Base-by-base conservation (phyloP, 2,797 vertebrate genomes). In the Anas bahamensis region DNA sequence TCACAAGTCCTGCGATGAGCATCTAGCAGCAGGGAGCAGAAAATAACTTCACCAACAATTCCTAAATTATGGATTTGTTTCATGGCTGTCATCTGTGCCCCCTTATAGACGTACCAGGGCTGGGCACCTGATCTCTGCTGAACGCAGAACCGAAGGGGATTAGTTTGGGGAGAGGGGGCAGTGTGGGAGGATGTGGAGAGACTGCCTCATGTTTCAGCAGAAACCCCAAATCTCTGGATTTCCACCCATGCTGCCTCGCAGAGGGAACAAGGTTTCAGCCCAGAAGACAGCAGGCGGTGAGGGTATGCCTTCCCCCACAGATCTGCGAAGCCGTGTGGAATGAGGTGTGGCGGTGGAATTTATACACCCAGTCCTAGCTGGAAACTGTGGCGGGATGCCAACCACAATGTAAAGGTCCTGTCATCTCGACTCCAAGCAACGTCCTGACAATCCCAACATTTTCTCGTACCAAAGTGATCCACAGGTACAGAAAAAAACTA, bases 301-400 rank as follows among this genome's bases (percentile, higher is more conserved):
- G 65, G 48, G 46, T 63, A 83, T 6, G 9, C 52, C 76, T 83
- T 74, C 59, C 35, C 83, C 66, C 73, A 89, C 89, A 46, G 50
- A 83, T 66, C 81, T 89, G 79, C 92, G 35, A 59, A 85, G 79
- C 37, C 46, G 35, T 46, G 33, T 39, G 84, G 90, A 95, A 95
- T 82, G 89, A 93, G 93, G 87, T 79, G 84, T 89, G 94, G 84
- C 17, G 82, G 44, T 55, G 56, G 76, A 92, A 95, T 94, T 89
- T 5, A 1, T 56, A 71, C 78, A 69, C 81, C 80, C 73, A 92
- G 84, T 69, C 74, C 48, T 55, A 73, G 53, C 64, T 14, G 1
- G 70, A 42, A 92, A 86, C 16, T 16, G 57, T 57, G 77, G 73
- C 79, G 53, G 23, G 56, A 70, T 81, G 63, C 82, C 86, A 96